Percentiles rank a stretch among this genome's conserved stretches.
Evolutionary conservation across 2,888 invertebrate genomes (phyloP).

Genomic region (Trichopoda pennipes): DNA sequence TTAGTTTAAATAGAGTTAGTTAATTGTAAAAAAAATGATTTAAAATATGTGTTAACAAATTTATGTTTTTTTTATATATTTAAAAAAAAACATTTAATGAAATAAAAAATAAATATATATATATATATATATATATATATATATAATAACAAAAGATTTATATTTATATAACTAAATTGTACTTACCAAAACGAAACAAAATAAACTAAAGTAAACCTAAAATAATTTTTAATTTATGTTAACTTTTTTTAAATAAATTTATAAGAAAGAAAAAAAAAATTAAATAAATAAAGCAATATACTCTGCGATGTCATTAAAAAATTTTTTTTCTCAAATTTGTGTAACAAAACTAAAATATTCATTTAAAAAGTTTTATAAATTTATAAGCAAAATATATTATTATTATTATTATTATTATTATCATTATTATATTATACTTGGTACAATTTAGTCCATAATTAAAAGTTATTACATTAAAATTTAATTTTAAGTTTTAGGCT

Average conservation of each 20-base stretch:
- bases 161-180: constrained; percentile 47
- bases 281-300: too few species aligned
- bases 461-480: background rate
- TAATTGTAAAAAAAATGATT: constrained; percentile 4
- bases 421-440: constrained; percentile 16
- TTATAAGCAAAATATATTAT: constrained; percentile 1
- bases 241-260: background rate
- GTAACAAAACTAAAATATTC: too few species aligned
- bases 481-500: constrained; percentile 1
- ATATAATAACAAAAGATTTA: constrained; percentile 19
- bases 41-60: constrained; percentile 38
- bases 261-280: background rate
- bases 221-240: background rate
- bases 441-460: constrained; percentile 31
- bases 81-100: constrained; percentile 35
- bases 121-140: background rate
- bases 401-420: constrained; percentile 6
- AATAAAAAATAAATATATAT: background rate
- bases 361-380: background rate
- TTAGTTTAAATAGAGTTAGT: constrained; percentile 11
- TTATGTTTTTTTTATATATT: constrained; percentile 34
- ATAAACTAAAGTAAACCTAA: background rate
- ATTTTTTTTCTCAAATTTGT: background rate
- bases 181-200: constrained; percentile 32
- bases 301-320: background rate